A percentile compares a stretch with the other conserved stretches of the same genome.
Evolutionary conservation across 2,888 invertebrate species (phyloP).

Genomic region (Leucozona laternaria): DNA sequence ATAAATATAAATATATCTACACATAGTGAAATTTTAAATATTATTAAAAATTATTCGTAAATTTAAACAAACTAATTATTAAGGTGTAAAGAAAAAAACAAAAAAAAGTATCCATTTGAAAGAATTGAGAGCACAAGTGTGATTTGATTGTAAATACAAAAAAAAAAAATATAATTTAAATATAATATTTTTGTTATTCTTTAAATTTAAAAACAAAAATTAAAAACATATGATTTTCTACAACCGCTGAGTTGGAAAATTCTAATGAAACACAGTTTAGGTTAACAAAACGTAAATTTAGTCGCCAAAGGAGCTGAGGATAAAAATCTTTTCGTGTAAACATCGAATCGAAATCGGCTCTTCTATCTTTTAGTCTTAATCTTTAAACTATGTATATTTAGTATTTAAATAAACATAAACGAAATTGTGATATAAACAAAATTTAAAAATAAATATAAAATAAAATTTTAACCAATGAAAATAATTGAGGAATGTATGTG

Average conservation of each 20-base stretch:
- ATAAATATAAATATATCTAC: slow-evolving; percentile 27
- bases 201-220: slow-evolving; percentile 18
- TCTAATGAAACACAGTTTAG: slow-evolving; percentile 74
- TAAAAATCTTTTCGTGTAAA: slow-evolving; percentile 63
- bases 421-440: slow-evolving; percentile 76
- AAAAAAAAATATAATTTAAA: slow-evolving; percentile 40
- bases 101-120: slow-evolving; percentile 75
- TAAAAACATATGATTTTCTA: slow-evolving; percentile 29
- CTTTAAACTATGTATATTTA: slow-evolving; percentile 31
- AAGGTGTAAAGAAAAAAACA: slow-evolving; percentile 74
- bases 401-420: slow-evolving; percentile 24
- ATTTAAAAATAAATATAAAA: slow-evolving; percentile 62
- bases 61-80: slow-evolving; percentile 57
- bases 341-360: slow-evolving; percentile 73
- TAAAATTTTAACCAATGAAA: slow-evolving; percentile 77
- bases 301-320: slow-evolving; percentile 66
- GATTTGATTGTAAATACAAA: slow-evolving; percentile 78
- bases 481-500: slow-evolving; percentile 72
- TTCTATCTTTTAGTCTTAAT: slow-evolving; percentile 61
- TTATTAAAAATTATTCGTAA: slow-evolving; percentile 21
- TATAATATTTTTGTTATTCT: slow-evolving; percentile 10
- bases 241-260: slow-evolving; percentile 57
- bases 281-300: slow-evolving; percentile 75
- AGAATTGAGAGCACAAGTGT: slow-evolving; percentile 78
- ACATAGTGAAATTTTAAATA: slow-evolving; percentile 44